phyloP scores from a whole-genome alignment of 2,888 invertebrate genomes.

The Euzophera pinguis region DNA sequence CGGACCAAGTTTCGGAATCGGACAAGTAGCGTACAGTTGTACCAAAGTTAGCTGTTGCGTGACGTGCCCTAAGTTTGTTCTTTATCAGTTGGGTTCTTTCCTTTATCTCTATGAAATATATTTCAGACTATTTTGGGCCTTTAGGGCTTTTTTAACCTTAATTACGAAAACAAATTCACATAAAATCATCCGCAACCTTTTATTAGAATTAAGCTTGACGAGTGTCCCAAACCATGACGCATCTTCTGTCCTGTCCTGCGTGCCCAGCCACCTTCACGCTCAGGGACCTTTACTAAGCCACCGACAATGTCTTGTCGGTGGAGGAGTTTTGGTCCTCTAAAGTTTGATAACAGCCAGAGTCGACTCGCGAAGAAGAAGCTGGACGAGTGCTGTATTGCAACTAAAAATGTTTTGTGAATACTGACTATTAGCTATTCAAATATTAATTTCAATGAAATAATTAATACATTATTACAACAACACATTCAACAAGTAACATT shows the following conservation, averaged over 20 bases:
- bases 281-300: too few relatives aligned
- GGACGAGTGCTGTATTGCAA: neutral
- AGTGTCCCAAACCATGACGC: neutral
- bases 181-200: neutral
- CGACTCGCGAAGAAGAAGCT: too few relatives aligned
- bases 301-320: too few relatives aligned
- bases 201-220: neutral
- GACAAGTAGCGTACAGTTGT: constrained; percentile 66
- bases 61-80: constrained; percentile 63
- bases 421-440: too few relatives aligned
- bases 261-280: too few relatives aligned
- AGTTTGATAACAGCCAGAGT: too few relatives aligned
- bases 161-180: neutral
- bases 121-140: neutral
- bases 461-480: too few relatives aligned
- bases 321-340: too few relatives aligned
- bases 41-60: constrained; percentile 59
- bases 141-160: neutral
- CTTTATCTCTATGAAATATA: neutral
- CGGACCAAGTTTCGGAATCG: constrained; percentile 63
- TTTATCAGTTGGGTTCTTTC: constrained; percentile 45
- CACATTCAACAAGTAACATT: too few relatives aligned
- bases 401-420: too few relatives aligned
- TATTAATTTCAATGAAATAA: too few relatives aligned
- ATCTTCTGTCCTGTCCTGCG: too few relatives aligned